Evolutionary conservation across 2,797 vertebrate genomes (phyloP).

Genomic region (Nyctibius grandis): DNA sequence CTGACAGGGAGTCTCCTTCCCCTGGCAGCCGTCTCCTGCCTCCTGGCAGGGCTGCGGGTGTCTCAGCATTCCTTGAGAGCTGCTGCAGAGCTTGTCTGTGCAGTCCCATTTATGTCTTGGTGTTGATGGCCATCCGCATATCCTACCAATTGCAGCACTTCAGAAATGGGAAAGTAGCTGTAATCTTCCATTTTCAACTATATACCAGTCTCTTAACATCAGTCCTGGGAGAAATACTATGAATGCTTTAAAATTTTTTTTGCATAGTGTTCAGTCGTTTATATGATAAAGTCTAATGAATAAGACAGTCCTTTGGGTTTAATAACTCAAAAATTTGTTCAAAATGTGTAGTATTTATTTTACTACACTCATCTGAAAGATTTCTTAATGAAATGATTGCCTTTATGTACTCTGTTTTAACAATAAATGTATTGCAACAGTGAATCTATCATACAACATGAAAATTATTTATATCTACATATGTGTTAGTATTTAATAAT

Average conservation of each 20-base stretch:
- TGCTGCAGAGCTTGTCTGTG: not conserved
- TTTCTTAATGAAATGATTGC: not conserved
- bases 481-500: not conserved
- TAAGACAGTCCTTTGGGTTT: not conserved
- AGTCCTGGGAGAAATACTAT: not conserved
- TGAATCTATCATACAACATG: not conserved
- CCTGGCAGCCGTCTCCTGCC: not conserved
- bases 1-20: not conserved
- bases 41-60: not conserved
- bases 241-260: not conserved
- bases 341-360: not conserved
- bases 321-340: not conserved
- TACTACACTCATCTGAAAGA: not conserved
- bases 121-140: not conserved
- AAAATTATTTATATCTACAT: not conserved
- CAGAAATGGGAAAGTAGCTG: not conserved
- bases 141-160: not conserved
- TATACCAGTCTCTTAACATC: not conserved
- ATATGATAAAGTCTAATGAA: not conserved
- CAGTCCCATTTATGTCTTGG: not conserved
- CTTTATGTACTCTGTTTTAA: not conserved
- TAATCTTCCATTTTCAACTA: not conserved
- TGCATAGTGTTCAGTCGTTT: not conserved
- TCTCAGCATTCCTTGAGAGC: rapidly evolving
- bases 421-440: not conserved